phyloP scores from a whole-genome alignment of 2,113 vertebrate species.

The Leptobrachium ailaonicum region DNA sequence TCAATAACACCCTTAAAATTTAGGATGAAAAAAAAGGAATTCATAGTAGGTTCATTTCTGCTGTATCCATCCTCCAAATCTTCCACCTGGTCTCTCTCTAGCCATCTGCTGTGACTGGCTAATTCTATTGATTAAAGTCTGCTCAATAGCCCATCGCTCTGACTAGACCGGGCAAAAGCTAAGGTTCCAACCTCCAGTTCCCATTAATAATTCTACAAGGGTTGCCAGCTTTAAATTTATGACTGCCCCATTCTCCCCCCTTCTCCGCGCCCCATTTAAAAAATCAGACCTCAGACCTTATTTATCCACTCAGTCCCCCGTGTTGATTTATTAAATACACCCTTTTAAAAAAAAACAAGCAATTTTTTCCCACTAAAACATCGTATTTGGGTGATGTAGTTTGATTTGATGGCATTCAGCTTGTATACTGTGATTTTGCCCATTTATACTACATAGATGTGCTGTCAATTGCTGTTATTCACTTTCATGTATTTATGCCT shows the following conservation, averaged over 20 bases:
- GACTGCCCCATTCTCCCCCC: conserved; percentile 48
- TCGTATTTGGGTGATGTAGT: conserved; percentile 31
- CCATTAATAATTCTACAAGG: conserved; percentile 61
- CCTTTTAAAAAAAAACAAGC: conserved; percentile 9
- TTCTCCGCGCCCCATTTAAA: conserved; percentile 52
- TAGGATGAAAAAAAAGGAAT: background rate
- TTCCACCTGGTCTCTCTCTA: conserved; percentile 38
- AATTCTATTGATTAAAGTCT: conserved; percentile 54
- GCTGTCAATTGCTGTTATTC: conserved; percentile 43
- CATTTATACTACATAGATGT: conserved; percentile 40
- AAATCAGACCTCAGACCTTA: conserved; percentile 50
- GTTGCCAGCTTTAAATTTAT: conserved; percentile 38
- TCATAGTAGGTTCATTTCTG: background rate
- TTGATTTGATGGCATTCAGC: conserved; percentile 26
- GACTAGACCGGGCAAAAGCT: conserved; percentile 56
- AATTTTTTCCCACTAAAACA: conserved; percentile 2
- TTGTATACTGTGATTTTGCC: conserved; percentile 39
- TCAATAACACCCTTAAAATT: too few relatives aligned
- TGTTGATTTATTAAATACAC: conserved; percentile 36
- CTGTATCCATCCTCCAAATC: conserved; percentile 45
- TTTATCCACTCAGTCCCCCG: conserved; percentile 43
- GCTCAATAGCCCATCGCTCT: conserved; percentile 50
- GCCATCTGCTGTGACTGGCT: conserved; percentile 62
- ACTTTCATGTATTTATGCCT: conserved; percentile 38
- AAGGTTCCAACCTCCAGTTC: conserved; percentile 57